These are phyloP conservation scores for Platyura marginata DNA, from an alignment of 1,140 invertebrate species.

Conservation along the genomic window DNA sequence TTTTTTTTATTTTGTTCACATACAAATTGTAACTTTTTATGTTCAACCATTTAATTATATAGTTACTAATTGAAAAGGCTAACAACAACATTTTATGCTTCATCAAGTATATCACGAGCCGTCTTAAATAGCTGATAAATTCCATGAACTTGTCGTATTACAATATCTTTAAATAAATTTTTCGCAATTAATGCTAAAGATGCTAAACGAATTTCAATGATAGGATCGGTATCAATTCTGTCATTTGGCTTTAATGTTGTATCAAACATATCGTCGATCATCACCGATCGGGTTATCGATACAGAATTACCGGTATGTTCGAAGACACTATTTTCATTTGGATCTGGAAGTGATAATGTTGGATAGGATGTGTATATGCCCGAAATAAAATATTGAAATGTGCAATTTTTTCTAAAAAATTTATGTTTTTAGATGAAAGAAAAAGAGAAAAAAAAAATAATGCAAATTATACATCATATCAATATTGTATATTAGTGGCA, in stretches of 20 bases:
- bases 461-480: not conserved
- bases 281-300: too few relatives aligned
- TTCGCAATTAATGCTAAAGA: not conserved
- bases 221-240: too few relatives aligned
- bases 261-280: too few relatives aligned
- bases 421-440: too few relatives aligned
- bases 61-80: not conserved
- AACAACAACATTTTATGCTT: not conserved
- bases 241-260: too few relatives aligned
- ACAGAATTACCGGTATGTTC: too few relatives aligned
- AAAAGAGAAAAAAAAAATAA: not conserved
- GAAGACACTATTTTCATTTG: too few relatives aligned
- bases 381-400: not conserved
- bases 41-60: not conserved
- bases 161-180: not conserved
- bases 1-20: not conserved
- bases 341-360: too few relatives aligned
- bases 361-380: not conserved
- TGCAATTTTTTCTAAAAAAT: not conserved
- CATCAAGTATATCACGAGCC: not conserved
- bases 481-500: not conserved
- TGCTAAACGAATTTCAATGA: not conserved
- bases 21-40: not conserved
- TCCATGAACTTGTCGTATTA: not conserved
- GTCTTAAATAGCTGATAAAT: not conserved